Evolutionary conservation across 2,797 vertebrate genomes (phyloP).

Genomic region (Valencia hispanica): DNA sequence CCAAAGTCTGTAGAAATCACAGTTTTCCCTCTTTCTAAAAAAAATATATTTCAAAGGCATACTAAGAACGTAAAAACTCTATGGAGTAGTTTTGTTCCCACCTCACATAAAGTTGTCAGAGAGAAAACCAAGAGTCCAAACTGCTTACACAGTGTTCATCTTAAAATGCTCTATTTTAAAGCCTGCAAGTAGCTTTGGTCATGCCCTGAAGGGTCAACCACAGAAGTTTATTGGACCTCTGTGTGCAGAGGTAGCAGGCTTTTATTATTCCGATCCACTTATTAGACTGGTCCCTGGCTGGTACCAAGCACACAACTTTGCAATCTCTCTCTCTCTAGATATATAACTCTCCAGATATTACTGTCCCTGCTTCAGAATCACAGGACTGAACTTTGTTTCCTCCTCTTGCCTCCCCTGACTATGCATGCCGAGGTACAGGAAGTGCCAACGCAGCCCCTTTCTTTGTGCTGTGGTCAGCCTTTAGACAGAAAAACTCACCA

Average conservation of each 20-base stretch:
- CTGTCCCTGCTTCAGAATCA: constrained; percentile 55
- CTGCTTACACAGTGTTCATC: constrained; percentile 65
- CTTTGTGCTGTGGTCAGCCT: constrained; percentile 77
- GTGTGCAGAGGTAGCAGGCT: constrained; percentile 63
- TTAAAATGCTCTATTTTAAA: constrained; percentile 53
- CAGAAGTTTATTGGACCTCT: constrained; percentile 58
- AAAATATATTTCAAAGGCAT: constrained; percentile 16
- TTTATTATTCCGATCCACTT: constrained; percentile 69
- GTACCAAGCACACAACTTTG: constrained; percentile 48
- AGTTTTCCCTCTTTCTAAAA: constrained; percentile 7
- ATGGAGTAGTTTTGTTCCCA: constrained; percentile 26
- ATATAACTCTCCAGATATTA: constrained; percentile 63
- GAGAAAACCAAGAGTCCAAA: constrained; percentile 52
- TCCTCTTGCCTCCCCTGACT: constrained; percentile 59
- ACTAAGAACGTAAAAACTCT: constrained; percentile 16
- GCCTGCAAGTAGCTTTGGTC: constrained; percentile 57
- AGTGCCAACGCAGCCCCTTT: constrained; percentile 77
- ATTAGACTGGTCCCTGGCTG: constrained; percentile 65
- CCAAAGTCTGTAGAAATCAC: background rate
- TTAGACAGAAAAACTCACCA: constrained; percentile 72
- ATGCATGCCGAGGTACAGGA: constrained; percentile 58
- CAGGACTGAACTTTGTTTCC: constrained; percentile 47
- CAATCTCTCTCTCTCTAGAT: constrained; percentile 60
- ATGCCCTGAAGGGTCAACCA: constrained; percentile 55
- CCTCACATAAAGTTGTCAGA: constrained; percentile 41